Percentiles rank a stretch among this genome's conserved stretches.
Evolutionary conservation across 2,888 invertebrate genomes (phyloP).

Genomic region (Bedellia somnulentella): DNA sequence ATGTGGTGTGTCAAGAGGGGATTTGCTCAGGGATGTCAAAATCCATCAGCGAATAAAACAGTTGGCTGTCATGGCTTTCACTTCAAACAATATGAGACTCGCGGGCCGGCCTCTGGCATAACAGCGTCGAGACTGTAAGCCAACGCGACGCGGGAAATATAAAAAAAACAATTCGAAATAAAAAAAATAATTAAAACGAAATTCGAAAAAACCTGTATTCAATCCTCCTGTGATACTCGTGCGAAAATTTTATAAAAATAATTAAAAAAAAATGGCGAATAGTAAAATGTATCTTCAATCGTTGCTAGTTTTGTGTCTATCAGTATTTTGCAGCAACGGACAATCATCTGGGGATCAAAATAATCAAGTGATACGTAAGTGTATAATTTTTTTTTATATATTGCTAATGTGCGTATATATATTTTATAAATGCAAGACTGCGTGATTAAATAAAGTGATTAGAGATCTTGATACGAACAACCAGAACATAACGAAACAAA

Average conservation of each 20-base stretch:
- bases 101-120: slow-evolving; percentile 24
- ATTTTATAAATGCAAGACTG: too few species aligned
- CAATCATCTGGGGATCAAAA: slow-evolving; percentile 37
- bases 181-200: slow-evolving; percentile 1
- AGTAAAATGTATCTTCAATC: slow-evolving; percentile 29
- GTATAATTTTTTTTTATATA: too few species aligned
- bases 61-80: slow-evolving; percentile 46
- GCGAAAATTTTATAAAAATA: background rate
- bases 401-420: too few species aligned
- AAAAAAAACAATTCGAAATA: background rate
- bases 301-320: slow-evolving; percentile 33
- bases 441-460: too few species aligned
- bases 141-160: slow-evolving; percentile 19
- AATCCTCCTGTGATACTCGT: background rate
- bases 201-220: slow-evolving; percentile 1
- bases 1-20: too few species aligned
- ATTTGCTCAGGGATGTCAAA: slow-evolving; percentile 44
- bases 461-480: too few species aligned
- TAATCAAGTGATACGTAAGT: slow-evolving; percentile 36
- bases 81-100: slow-evolving; percentile 43
- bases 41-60: slow-evolving; percentile 45
- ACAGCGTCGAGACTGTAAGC: slow-evolving; percentile 24
- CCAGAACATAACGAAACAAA: too few species aligned
- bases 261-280: slow-evolving; percentile 27
- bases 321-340: slow-evolving; percentile 29